Conservation (phyloP, 2,113 vertebrate species). For the Cyanoderma ruficeps region DNA sequence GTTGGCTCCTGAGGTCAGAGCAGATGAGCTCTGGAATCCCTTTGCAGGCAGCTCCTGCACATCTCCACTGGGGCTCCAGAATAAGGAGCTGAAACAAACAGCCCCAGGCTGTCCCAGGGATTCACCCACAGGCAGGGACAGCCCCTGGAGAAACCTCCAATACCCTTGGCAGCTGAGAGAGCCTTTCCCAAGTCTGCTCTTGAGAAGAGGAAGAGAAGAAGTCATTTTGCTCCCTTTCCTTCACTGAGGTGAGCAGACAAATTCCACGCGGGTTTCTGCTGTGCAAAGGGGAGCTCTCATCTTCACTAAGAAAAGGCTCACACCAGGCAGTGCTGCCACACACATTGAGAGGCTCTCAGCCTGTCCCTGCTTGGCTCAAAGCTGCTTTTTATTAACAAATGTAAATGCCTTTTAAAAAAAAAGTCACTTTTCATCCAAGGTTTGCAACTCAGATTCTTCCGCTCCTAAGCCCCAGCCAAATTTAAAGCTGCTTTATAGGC, state of each 20-base stretch:
- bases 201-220: too few relatives aligned
- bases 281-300: background rate
- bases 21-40: background rate
- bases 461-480: conserved; percentile 39
- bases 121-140: background rate
- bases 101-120: background rate
- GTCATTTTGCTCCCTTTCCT: background rate
- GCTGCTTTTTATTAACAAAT: conserved; percentile 48
- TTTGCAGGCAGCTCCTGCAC: background rate
- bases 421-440: conserved; percentile 43
- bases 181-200: background rate
- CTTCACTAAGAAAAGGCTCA: background rate
- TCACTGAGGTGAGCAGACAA: background rate
- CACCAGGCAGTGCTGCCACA: background rate
- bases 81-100: background rate
- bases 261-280: background rate
- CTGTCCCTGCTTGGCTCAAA: background rate
- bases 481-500: conserved; percentile 53
- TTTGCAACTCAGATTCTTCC: conserved; percentile 22
- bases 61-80: background rate
- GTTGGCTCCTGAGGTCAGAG: background rate
- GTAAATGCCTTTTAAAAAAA: background rate
- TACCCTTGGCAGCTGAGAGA: background rate
- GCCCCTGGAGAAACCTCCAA: background rate
- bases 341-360: background rate